Conservation (phyloP, 2,797 vertebrate species). For the Pteropus rufus region DNA sequence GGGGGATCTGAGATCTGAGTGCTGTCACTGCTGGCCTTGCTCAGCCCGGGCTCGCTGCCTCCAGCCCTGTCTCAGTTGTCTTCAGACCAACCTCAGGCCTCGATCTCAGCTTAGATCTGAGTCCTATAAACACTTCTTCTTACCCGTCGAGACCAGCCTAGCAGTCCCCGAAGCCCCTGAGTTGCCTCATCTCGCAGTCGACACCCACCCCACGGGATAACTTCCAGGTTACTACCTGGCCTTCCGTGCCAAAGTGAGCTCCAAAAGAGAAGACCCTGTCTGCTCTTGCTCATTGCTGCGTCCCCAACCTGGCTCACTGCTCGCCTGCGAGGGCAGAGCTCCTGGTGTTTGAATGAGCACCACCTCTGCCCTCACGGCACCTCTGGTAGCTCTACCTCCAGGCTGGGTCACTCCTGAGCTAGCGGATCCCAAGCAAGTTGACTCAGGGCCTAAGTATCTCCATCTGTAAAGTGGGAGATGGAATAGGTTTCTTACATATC, state of each 20-base stretch:
- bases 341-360: neutral
- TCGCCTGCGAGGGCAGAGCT: neutral
- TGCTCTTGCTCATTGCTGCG: neutral
- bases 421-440: neutral
- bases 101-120: neutral
- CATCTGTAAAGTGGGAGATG: neutral
- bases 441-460: neutral
- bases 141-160: neutral
- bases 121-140: neutral
- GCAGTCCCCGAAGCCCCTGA: rapidly evolving
- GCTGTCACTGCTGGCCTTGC: rapidly evolving
- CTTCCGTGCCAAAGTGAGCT: rapidly evolving
- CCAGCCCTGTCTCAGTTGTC: rapidly evolving
- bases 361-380: neutral
- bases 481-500: neutral
- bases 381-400: neutral
- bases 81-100: neutral
- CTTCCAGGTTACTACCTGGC: neutral
- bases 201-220: neutral
- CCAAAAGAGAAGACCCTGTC: rapidly evolving
- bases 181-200: neutral
- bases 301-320: neutral
- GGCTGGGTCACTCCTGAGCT: neutral
- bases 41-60: neutral
- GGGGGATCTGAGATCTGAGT: rapidly evolving